Conservation (phyloP, 2,113 vertebrate genomes). For the Rhinoptilus africanus region DNA sequence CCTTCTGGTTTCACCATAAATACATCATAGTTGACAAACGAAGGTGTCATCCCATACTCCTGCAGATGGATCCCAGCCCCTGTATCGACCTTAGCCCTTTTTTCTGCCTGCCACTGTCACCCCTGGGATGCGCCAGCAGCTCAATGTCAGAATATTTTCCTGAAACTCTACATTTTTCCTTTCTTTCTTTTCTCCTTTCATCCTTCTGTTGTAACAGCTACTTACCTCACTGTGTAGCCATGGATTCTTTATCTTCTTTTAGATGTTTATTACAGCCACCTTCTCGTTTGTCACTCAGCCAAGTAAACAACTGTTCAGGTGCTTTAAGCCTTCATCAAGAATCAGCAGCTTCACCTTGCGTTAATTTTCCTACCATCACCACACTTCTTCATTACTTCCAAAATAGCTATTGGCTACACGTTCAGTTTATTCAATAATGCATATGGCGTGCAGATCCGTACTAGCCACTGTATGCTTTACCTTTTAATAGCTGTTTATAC, state of each 20-base stretch:
- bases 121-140: accelerated
- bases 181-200: neutral
- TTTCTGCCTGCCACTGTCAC: neutral
- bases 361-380: neutral
- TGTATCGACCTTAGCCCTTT: neutral
- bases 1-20: neutral
- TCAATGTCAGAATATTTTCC: neutral
- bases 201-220: neutral
- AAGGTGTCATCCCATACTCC: accelerated
- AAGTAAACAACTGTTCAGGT: slow-evolving; percentile 6
- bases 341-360: slow-evolving; percentile 10
- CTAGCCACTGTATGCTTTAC: neutral
- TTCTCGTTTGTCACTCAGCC: neutral
- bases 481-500: neutral
- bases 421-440: neutral
- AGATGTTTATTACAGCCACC: neutral
- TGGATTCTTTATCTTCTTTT: neutral
- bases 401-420: neutral
- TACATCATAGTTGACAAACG: accelerated
- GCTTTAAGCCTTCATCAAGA: neutral
- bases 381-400: neutral
- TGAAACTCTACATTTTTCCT: neutral
- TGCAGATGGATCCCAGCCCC: neutral
- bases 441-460: neutral
- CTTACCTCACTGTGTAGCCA: neutral